A percentile compares a stretch with the other conserved stretches of the same genome.
These are phyloP conservation scores for Lepus europaeus DNA, from an alignment of 2,113 vertebrate species.

Conservation along the genomic window DNA sequence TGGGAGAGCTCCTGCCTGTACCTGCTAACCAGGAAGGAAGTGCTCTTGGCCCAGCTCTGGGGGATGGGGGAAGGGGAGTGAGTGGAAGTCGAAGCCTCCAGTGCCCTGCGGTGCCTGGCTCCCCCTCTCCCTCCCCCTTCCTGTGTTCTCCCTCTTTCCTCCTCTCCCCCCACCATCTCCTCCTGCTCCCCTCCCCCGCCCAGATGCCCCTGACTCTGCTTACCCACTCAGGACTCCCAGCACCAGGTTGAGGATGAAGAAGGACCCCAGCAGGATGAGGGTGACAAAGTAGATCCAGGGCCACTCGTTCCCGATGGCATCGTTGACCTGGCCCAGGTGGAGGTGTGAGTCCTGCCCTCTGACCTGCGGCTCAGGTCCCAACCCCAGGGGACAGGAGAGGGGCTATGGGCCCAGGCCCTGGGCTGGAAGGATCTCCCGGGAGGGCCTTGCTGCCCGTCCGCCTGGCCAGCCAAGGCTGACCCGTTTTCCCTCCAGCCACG, in stretches of 20 bases:
- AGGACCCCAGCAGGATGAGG: slow-evolving; percentile 96
- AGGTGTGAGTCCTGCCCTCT: not conserved
- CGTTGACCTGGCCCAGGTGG: slow-evolving; percentile 92
- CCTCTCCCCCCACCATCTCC: rapidly evolving
- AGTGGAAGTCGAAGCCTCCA: rapidly evolving
- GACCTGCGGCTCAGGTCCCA: too few relatives aligned
- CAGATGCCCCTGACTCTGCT: slow-evolving; percentile 49
- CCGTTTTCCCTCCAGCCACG: not conserved
- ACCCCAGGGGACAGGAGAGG: not conserved
- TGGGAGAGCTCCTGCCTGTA: rapidly evolving
- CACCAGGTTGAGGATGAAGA: slow-evolving; percentile 98
- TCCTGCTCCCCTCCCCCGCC: rapidly evolving
- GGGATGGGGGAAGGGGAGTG: not conserved
- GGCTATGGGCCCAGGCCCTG: not conserved
- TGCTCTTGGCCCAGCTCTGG: too few relatives aligned
- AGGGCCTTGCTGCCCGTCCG: rapidly evolving
- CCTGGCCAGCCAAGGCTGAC: not conserved
- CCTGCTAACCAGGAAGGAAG: not conserved
- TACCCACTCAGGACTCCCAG: slow-evolving; percentile 98
- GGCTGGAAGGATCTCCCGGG: not conserved
- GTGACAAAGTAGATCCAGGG: slow-evolving; percentile 98
- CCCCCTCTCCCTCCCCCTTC: too few relatives aligned
- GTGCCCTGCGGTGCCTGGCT: rapidly evolving
- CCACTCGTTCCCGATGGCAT: slow-evolving; percentile 98
- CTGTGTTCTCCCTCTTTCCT: rapidly evolving